Conservation (phyloP, 2,113 vertebrate species). For the Callipepla californica region DNA sequence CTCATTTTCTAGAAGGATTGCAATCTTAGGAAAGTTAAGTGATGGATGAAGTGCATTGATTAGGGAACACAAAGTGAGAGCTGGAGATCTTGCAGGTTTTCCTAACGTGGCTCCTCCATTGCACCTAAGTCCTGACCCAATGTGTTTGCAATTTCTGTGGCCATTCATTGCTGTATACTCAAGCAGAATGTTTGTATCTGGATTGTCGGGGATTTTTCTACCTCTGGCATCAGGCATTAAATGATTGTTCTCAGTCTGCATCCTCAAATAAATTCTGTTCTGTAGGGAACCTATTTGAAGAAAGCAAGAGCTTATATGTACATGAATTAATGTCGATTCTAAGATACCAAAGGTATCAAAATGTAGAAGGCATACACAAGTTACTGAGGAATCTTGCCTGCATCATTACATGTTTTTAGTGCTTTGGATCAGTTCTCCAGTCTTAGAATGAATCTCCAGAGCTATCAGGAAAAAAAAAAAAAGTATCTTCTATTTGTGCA, state of each 20-base stretch:
- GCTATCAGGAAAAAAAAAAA: neutral
- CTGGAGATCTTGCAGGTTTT: slow-evolving; percentile 36
- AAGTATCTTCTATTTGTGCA: neutral
- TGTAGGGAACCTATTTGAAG: neutral
- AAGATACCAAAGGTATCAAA: neutral
- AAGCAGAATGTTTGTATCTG: neutral
- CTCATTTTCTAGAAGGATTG: slow-evolving; percentile 36
- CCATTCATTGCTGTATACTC: neutral
- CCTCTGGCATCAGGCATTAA: neutral
- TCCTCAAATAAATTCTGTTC: neutral
- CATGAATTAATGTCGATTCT: slow-evolving; percentile 8
- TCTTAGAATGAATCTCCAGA: neutral
- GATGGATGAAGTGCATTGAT: slow-evolving; percentile 65
- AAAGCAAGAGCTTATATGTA: neutral
- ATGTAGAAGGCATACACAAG: neutral
- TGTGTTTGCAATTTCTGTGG: neutral
- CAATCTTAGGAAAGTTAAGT: slow-evolving; percentile 52
- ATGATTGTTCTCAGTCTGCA: neutral
- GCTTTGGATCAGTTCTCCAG: neutral
- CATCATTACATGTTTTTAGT: neutral
- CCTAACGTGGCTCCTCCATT: neutral
- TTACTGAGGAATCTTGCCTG: neutral
- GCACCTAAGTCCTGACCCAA: slow-evolving; percentile 19
- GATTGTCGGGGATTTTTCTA: neutral
- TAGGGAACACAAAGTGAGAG: slow-evolving; percentile 22